Percentiles rank a stretch among this genome's conserved stretches.
Conservation (phyloP, 2,113 vertebrate species). For the Scomber colias region DNA sequence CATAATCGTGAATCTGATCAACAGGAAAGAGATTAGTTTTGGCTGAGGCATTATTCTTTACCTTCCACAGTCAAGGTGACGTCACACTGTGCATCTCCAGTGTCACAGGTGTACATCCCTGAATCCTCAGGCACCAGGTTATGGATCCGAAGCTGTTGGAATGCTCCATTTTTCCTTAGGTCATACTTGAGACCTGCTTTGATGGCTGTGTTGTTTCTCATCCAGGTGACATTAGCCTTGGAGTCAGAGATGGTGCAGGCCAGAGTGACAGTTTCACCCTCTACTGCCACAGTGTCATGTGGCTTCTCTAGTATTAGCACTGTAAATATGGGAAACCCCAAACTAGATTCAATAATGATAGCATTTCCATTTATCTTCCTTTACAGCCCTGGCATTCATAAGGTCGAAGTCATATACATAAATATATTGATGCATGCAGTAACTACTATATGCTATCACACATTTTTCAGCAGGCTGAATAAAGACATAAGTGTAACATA, state of each 20-base stretch:
- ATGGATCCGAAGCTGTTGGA: slow-evolving; percentile 81
- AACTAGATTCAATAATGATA: slow-evolving; percentile 32
- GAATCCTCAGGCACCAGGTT: slow-evolving; percentile 80
- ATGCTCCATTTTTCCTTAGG: slow-evolving; percentile 69
- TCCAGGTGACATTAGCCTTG: slow-evolving; percentile 74
- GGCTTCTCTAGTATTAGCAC: slow-evolving; percentile 83
- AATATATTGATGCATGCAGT: slow-evolving; percentile 24
- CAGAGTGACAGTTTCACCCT: slow-evolving; percentile 84
- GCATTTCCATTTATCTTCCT: slow-evolving; percentile 13
- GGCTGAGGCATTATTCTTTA: slow-evolving; percentile 62
- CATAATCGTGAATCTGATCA: slow-evolving; percentile 43
- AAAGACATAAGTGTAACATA: not conserved
- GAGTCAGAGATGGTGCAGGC: slow-evolving; percentile 87
- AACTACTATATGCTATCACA: slow-evolving; percentile 22
- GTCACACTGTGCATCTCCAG: slow-evolving; percentile 85
- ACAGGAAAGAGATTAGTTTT: slow-evolving; percentile 2
- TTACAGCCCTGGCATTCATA: not conserved
- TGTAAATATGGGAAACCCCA: slow-evolving; percentile 73
- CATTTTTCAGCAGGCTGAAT: not conserved
- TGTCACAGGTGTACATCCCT: slow-evolving; percentile 86
- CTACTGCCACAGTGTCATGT: slow-evolving; percentile 77
- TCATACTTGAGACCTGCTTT: slow-evolving; percentile 78
- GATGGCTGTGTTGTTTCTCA: slow-evolving; percentile 66
- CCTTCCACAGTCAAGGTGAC: slow-evolving; percentile 87
- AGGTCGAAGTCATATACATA: not conserved